Evolutionary conservation across 2,113 vertebrate species (phyloP).

Genomic region (Triplophysa tibetana): DNA sequence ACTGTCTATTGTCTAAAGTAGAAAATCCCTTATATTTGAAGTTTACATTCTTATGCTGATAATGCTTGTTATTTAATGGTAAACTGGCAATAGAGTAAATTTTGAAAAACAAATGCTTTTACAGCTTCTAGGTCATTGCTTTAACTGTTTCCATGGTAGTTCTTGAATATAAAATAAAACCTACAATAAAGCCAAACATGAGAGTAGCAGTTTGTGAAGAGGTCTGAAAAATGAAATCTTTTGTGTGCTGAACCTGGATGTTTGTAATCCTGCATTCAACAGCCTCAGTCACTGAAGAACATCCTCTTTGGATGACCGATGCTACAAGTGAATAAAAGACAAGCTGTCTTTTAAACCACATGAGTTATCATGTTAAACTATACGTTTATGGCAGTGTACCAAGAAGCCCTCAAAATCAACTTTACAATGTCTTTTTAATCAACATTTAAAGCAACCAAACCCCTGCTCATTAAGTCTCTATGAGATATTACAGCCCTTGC

Average conservation of each 20-base stretch:
- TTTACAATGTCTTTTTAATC: conserved; percentile 7
- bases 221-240: background rate
- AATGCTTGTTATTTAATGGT: background rate
- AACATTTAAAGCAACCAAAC: conserved; percentile 25
- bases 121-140: conserved; percentile 10
- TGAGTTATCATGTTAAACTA: background rate
- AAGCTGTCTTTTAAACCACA: conserved; percentile 22
- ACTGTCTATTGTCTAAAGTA: background rate
- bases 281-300: background rate
- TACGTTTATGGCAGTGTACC: background rate
- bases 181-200: background rate
- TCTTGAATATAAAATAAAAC: background rate
- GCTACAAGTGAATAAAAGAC: conserved; percentile 13
- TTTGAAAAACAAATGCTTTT: background rate
- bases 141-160: background rate
- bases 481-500: background rate
- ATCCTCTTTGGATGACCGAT: conserved; percentile 14
- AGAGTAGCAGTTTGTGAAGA: background rate
- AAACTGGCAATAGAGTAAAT: background rate
- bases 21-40: conserved; percentile 5
- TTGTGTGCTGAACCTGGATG: conserved; percentile 8
- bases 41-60: background rate
- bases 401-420: background rate
- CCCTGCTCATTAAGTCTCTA: background rate
- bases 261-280: conserved; percentile 2